phyloP scores from a whole-genome alignment of 30 jellyfish, hydroid and myxozoan genomes.

The Morbakka virulenta region DNA sequence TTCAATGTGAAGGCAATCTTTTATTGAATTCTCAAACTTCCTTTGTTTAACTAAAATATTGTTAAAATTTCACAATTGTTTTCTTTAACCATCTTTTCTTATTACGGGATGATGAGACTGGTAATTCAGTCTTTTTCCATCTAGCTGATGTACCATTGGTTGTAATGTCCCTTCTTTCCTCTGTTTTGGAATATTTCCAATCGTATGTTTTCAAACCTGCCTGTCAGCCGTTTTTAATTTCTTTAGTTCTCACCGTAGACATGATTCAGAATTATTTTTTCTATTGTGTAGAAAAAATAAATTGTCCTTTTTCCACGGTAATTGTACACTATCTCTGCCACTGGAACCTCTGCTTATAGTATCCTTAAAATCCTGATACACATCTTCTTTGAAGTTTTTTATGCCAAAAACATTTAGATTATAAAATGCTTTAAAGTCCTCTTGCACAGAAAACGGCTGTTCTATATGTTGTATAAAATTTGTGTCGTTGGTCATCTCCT shows the following conservation, averaged over 20 bases:
- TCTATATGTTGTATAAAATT: too few relatives aligned
- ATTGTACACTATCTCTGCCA: conserved; percentile 9
- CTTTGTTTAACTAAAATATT: background rate
- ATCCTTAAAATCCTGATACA: conserved; percentile 4
- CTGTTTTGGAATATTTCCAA: background rate
- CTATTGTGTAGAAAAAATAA: background rate
- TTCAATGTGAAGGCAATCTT: conserved; percentile 20
- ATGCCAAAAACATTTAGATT: conserved; percentile 1
- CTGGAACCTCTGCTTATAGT: background rate
- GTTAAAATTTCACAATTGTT: conserved; percentile 16
- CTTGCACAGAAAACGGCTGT: background rate
- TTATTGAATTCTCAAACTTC: background rate
- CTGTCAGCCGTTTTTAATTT: background rate
- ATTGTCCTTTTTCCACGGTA: conserved; percentile 16
- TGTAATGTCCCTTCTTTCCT: conserved; percentile 13
- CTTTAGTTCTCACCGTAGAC: background rate
- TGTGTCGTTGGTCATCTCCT: too few relatives aligned
- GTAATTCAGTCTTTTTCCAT: conserved; percentile 5
- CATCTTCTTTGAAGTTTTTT: background rate
- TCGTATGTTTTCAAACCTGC: conserved; percentile 3
- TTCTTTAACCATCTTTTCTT: background rate
- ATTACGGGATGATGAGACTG: conserved; percentile 37
- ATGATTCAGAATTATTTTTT: background rate
- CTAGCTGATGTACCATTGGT: conserved; percentile 6
- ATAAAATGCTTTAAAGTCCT: background rate